phyloP scores from a whole-genome alignment of 2,888 invertebrate species.

The Syritta pipiens region DNA sequence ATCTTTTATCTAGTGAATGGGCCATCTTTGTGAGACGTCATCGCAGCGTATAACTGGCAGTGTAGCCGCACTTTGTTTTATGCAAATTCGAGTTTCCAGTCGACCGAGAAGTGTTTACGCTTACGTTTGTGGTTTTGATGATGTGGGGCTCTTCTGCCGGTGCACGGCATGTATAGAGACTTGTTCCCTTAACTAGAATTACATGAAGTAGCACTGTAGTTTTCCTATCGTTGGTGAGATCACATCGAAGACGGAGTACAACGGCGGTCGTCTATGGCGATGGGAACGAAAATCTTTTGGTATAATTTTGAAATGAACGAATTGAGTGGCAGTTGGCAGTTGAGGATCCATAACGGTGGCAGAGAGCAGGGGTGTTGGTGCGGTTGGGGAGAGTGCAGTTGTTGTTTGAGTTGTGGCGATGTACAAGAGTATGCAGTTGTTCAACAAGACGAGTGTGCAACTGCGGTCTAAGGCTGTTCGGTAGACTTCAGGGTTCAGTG shows the following conservation, averaged over 20 bases:
- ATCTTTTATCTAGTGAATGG: constrained; percentile 45
- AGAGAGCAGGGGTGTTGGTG: background rate
- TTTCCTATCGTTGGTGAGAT: constrained; percentile 19
- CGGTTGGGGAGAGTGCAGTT: too few species aligned
- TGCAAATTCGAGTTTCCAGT: constrained; percentile 40
- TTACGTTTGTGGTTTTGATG: constrained; percentile 62
- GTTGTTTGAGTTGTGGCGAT: too few species aligned
- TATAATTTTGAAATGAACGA: background rate
- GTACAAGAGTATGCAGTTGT: too few species aligned
- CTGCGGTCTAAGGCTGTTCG: too few species aligned
- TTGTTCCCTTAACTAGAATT: constrained; percentile 2
- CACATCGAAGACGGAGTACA: constrained; percentile 4
- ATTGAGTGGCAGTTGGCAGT: constrained; percentile 4
- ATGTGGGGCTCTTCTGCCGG: background rate
- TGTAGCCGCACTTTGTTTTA: constrained; percentile 40
- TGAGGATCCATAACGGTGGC: constrained; percentile 4
- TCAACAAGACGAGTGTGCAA: too few species aligned
- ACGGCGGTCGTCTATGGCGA: too few species aligned
- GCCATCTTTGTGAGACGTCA: too few species aligned
- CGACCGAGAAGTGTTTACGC: constrained; percentile 53
- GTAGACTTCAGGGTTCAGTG: too few species aligned
- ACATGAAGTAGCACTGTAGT: constrained; percentile 32
- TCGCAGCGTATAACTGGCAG: background rate
- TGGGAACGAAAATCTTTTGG: constrained; percentile 32
- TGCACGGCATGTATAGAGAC: constrained; percentile 15